Percentiles rank a stretch among this genome's conserved stretches.
phyloP scores from a whole-genome alignment of 2,888 invertebrate species.

The Hydraecia micacea region DNA sequence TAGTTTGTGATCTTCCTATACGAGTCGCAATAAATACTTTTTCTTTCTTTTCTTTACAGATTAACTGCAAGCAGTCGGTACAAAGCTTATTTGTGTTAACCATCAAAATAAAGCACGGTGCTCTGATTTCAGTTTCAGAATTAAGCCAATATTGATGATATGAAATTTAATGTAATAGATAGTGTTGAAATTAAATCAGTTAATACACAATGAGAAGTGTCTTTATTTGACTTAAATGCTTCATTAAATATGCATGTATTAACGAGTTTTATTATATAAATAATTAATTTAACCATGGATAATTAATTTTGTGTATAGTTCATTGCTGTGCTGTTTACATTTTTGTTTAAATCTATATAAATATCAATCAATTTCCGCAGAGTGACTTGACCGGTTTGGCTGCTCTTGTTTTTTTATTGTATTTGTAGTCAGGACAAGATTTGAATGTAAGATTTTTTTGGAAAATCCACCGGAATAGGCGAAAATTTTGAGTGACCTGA shows the following conservation, averaged over 20 bases:
- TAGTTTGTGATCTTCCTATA: too few relatives aligned
- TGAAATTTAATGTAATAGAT: not conserved
- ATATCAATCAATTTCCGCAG: not conserved
- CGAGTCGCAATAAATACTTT: too few relatives aligned
- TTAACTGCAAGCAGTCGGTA: too few relatives aligned
- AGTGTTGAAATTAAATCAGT: not conserved
- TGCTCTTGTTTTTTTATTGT: too few relatives aligned
- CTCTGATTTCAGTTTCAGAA: constrained; percentile 6
- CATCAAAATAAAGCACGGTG: too few relatives aligned
- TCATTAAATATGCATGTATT: not conserved
- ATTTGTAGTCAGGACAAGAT: too few relatives aligned
- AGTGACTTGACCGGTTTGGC: too few relatives aligned
- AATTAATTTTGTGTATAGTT: not conserved
- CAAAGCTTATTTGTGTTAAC: too few relatives aligned
- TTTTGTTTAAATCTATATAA: not conserved
- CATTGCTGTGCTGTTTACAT: not conserved
- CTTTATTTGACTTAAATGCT: not conserved
- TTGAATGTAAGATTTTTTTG: too few relatives aligned
- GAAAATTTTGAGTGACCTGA: not conserved
- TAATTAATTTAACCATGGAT: not conserved
- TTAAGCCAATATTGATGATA: constrained; percentile 1
- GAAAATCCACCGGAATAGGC: not conserved
- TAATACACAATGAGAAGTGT: not conserved
- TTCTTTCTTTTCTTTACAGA: too few relatives aligned
- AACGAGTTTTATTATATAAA: not conserved